Evolutionary conservation across 2,113 vertebrate species (phyloP).

Genomic region (Cromileptes altivelis): DNA sequence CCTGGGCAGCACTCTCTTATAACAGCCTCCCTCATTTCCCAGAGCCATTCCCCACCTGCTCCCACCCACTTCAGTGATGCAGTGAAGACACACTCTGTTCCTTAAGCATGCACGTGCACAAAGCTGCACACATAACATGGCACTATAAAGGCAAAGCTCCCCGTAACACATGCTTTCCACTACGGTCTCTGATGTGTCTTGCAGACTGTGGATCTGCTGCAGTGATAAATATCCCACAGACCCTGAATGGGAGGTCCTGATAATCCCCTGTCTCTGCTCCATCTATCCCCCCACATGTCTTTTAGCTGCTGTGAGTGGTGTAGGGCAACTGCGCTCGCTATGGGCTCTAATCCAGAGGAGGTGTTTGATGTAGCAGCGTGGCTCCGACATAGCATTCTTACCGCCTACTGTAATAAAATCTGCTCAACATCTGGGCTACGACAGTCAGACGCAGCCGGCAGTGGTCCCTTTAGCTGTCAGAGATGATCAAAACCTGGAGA

Average conservation of each 20-base stretch:
- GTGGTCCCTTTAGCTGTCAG: conserved; percentile 22
- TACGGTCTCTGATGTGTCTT: background rate
- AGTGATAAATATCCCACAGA: conserved; percentile 6
- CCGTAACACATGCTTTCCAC: conserved; percentile 8
- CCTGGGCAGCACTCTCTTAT: conserved; percentile 67
- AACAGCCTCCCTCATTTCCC: conserved; percentile 44
- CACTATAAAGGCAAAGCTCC: background rate
- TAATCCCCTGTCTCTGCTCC: conserved; percentile 17
- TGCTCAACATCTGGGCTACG: conserved; percentile 79
- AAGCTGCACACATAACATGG: conserved; percentile 15
- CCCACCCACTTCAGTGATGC: conserved; percentile 68
- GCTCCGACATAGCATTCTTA: conserved; percentile 75
- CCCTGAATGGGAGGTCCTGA: conserved; percentile 24
- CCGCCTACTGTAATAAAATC: conserved; percentile 78
- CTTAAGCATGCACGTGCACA: conserved; percentile 5
- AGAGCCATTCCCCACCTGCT: conserved; percentile 67
- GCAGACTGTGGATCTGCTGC: conserved; percentile 5
- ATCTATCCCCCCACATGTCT: conserved; percentile 18
- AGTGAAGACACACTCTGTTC: conserved; percentile 22
- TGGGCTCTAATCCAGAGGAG: conserved; percentile 57
- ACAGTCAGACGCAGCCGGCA: conserved; percentile 34
- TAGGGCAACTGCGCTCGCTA: conserved; percentile 3
- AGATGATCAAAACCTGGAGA: conserved; percentile 19
- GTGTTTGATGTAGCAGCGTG: conserved; percentile 74
- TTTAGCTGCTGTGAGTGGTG: conserved; percentile 22